phyloP scores from a whole-genome alignment of 2,113 vertebrate genomes.

The Alethe castanea region DNA sequence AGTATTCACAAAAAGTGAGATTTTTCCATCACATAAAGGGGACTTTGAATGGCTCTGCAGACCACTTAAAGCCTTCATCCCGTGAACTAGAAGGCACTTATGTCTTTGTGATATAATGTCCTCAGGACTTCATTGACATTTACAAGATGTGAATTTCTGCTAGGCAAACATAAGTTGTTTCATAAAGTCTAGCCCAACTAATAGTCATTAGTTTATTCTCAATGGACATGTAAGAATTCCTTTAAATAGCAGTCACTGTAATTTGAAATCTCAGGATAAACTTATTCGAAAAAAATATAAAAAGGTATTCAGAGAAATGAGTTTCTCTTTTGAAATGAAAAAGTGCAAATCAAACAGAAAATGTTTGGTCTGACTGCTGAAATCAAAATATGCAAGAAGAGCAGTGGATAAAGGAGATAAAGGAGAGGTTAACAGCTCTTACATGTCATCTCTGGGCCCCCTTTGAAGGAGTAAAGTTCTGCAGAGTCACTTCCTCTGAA shows the following conservation, averaged over 20 bases:
- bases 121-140: background rate
- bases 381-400: background rate
- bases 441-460: background rate
- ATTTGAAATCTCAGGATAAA: background rate
- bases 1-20: background rate
- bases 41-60: background rate
- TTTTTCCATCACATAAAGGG: background rate
- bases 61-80: background rate
- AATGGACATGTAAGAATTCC: background rate
- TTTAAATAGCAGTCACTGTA: background rate
- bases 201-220: background rate
- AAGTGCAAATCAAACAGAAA: background rate
- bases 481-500: background rate
- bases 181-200: background rate
- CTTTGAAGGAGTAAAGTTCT: background rate
- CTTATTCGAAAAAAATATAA: background rate
- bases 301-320: background rate
- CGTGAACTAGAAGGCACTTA: background rate
- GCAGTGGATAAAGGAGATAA: background rate
- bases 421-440: background rate
- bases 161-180: background rate
- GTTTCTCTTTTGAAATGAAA: background rate
- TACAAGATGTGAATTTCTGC: background rate
- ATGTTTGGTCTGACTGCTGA: background rate
- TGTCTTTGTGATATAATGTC: background rate